Base-by-base conservation (phyloP, 2,888 invertebrate species). In the Epirrita christyi region DNA sequence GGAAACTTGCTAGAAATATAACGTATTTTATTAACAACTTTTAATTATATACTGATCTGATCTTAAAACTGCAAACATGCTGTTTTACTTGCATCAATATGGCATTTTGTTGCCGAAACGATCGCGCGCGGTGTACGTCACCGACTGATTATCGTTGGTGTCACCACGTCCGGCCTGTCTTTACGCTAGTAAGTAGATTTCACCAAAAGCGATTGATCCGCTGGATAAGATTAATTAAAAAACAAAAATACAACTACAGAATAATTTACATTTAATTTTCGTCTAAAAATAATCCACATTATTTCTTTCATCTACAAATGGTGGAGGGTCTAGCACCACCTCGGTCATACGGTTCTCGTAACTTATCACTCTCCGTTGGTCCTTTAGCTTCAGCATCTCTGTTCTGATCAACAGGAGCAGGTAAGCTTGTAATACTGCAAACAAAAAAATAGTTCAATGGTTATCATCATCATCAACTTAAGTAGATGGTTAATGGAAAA, bases 31-130 rank as follows among this genome's bases (percentile, higher is more conserved):
- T 47, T 10, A 13, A n/a, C 13, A n/a, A 40, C 43, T 47, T 32
- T 11, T 28, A 7, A 34, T 47, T 14, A 45, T 15, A 38, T 27
- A 55, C 55, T 59, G 47, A 38, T 36, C 7, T 56, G 41, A 57
- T 51, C 57, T 52, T 34, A 47, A 7, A 37, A 21, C 11, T 8
- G 28, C n/a, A 44, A 21, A 44, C 15, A 15, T 43, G 49, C 40
- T 50, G 27, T 43, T 28, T 11, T 42, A 32, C 44, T 44, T 44
- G 7, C n/a, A n/a, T n/a, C n/a, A n/a, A n/a, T n/a, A n/a, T n/a
- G n/a, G n/a, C n/a, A n/a, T n/a, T n/a, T n/a, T n/a, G n/a, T n/a
- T n/a, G n/a, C n/a, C n/a, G n/a, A n/a, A n/a, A n/a, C n/a, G n/a
- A n/a, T n/a, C n/a, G n/a, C n/a, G n/a, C n/a, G n/a, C n/a, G n/a